A percentile compares a stretch with the other conserved stretches of the same genome.
These are phyloP conservation scores for Porites rus DNA, from an alignment of 92 coral and sea anemone species.

Conservation along the genomic window DNA sequence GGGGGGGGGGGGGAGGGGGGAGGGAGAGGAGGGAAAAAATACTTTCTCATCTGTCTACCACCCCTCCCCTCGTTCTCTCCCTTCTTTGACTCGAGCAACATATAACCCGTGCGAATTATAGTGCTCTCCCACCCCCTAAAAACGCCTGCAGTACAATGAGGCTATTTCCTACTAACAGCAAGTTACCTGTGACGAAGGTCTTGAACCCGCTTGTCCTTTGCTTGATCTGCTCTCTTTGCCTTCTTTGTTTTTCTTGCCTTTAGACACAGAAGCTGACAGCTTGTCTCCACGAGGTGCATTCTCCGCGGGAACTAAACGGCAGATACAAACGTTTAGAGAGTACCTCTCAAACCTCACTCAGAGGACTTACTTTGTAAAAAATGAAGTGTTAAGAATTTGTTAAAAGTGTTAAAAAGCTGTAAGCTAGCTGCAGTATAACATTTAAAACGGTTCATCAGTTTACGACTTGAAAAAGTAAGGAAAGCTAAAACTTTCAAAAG, in stretches of 20 bases:
- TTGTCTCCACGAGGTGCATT: constrained; percentile 81
- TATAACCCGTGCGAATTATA: no score
- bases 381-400: no score
- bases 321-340: background rate
- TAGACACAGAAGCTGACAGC: constrained; percentile 84
- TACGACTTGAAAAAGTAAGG: background rate
- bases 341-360: no score
- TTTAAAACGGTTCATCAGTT: background rate
- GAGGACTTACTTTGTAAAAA: no score
- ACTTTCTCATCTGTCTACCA: no score
- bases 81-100: no score
- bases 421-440: background rate
- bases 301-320: constrained; percentile 69
- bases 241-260: constrained; percentile 94
- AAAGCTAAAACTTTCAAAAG: no score
- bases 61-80: no score
- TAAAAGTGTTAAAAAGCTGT: background rate
- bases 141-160: no score
- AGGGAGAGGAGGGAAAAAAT: no score
- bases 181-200: constrained; percentile 93
- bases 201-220: constrained; percentile 90
- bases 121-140: no score
- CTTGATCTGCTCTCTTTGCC: constrained; percentile 94
- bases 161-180: background rate
- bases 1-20: no score